Evolutionary conservation across 2,797 vertebrate species (phyloP), one percentile per base, ranked within the genome.

Genomic region (Macroramphosus scolopax): DNA sequence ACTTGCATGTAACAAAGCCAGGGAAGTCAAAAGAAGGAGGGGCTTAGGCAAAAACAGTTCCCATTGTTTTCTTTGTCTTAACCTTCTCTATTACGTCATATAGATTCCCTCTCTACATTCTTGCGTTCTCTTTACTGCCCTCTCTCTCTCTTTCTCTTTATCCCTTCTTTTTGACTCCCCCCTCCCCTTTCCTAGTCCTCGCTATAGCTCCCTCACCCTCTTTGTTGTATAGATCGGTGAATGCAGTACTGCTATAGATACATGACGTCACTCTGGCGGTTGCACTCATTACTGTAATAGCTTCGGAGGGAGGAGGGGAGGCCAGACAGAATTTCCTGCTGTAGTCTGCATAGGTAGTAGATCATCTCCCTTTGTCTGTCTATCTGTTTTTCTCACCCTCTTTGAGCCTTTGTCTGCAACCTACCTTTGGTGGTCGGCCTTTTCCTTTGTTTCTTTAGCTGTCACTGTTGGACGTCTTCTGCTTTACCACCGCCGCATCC

Each of bases 241-340:
- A 31, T 49, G 57, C 46, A 30, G 54, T 75, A 71, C 77, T 59
- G 69, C 66, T 78, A 76, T 81, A 78, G 72, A 80, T 71, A 12
- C 55, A 74, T 85, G 78, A 87, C 61, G 68, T 86, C 83, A 84
- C 41, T 64, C 55, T 14, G 40, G 39, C 25, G 25, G 55, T 78
- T 80, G 68, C 71, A 53, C 50, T 77, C 79, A 80, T 85, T 82
- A 80, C 77, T 64, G 82, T 83, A 82, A 82, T 70, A 77, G 72
- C 67, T 58, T 13, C 1, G 61, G 28, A 30, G 29, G 28, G 44
- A 73, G 72, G 70, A 41, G 64, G 73, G 74, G 70, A 47, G 59
- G 40, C 49, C 37, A 63, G 72, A 72, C 51, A 5, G 45, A 63
- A 68, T 68, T 73, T 68, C 35, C 48, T 48, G 53, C 67, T 63